A percentile compares a stretch with the other conserved stretches of the same genome.
Conservation (phyloP, 2,113 vertebrate genomes). For the Cyphomyrus discorhynchus region DNA sequence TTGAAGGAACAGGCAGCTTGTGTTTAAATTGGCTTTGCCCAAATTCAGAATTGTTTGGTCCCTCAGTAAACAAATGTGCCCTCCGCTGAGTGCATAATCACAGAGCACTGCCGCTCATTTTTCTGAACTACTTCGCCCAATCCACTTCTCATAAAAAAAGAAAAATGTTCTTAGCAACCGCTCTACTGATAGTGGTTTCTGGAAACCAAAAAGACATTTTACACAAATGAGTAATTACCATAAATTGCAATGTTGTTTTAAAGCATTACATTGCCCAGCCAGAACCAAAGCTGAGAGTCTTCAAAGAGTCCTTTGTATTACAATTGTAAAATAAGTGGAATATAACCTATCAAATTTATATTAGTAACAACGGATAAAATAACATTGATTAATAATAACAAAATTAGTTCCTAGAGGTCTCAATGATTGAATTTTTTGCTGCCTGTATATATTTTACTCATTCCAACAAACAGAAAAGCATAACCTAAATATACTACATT, state of each 20-base stretch:
- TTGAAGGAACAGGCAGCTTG: neutral
- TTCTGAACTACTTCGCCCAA: neutral
- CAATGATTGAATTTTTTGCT: neutral
- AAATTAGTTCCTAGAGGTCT: neutral
- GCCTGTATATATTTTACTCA: neutral
- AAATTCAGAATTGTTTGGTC: neutral
- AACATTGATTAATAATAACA: neutral
- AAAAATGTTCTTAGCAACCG: neutral
- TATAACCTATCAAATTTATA: neutral
- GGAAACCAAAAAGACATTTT: neutral
- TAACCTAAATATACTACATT: neutral
- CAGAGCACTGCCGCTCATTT: neutral
- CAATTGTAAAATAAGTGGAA: neutral
- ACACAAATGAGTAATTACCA: neutral
- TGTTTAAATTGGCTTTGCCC: neutral
- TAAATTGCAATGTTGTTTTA: neutral
- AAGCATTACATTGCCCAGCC: neutral
- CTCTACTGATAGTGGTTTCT: neutral
- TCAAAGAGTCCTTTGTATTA: neutral
- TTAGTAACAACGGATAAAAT: neutral
- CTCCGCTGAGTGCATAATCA: neutral
- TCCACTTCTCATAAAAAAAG: neutral
- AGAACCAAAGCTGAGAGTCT: neutral
- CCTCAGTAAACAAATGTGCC: neutral
- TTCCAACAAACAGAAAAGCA: neutral